These are phyloP conservation scores for Erebia epiphron DNA, from an alignment of 2,888 invertebrate species.

Conservation along the genomic window DNA sequence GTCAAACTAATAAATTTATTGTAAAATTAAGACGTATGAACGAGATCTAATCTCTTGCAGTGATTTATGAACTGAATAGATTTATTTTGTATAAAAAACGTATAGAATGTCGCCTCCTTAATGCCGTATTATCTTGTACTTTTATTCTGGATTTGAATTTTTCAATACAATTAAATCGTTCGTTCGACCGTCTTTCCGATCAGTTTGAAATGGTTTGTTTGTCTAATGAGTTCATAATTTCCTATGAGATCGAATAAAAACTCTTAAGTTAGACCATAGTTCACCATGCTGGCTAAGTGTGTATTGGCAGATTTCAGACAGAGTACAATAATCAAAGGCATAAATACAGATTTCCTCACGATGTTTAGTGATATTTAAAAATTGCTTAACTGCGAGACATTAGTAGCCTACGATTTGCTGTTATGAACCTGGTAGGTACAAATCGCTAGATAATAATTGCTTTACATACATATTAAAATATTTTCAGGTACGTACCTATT, in stretches of 20 bases:
- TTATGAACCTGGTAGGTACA: no score
- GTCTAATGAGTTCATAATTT: no score
- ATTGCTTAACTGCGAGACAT: no score
- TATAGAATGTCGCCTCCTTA: slow-evolving; percentile 50
- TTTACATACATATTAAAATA: no score
- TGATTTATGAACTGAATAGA: slow-evolving; percentile 75
- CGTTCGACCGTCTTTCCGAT: no score
- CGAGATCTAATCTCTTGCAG: slow-evolving; percentile 73
- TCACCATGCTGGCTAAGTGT: not conserved
- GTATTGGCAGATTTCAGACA: not conserved
- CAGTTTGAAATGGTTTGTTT: no score
- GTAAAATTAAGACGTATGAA: slow-evolving; percentile 77
- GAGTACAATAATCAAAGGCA: not conserved
- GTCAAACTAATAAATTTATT: slow-evolving; percentile 70
- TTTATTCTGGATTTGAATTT: slow-evolving; percentile 11
- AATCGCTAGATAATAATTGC: no score
- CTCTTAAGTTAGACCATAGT: not conserved
- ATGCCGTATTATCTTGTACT: slow-evolving; percentile 30
- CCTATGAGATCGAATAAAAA: no score
- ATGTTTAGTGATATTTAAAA: not conserved
- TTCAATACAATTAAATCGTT: slow-evolving; percentile 10
- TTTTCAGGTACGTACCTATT: no score
- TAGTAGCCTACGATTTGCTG: no score
- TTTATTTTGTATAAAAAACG: slow-evolving; percentile 63
- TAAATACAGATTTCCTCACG: not conserved